A percentile compares a stretch with the other conserved stretches of the same genome.
Conservation (phyloP, 2,797 vertebrate species). For the Pipistrellus pygmaeus region DNA sequence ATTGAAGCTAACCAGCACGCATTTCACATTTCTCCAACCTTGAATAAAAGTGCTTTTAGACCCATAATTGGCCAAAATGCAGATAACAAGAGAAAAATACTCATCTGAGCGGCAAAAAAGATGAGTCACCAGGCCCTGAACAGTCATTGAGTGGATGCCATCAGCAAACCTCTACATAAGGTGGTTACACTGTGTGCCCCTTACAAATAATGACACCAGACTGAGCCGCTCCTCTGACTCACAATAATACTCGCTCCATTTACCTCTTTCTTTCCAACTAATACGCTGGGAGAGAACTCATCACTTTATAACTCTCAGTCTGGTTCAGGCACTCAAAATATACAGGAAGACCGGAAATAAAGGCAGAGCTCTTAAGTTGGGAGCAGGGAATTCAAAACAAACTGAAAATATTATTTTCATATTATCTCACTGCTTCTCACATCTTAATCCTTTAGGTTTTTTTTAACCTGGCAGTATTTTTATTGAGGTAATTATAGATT, state of each 20-base stretch:
- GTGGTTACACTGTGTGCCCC: neutral
- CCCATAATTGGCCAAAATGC: neutral
- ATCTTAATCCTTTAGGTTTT: neutral
- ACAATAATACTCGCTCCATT: neutral
- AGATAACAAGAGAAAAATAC: neutral
- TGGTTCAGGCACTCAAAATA: neutral
- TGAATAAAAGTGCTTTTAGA: slow-evolving; percentile 42
- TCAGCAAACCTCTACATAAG: neutral
- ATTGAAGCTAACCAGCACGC: slow-evolving; percentile 1
- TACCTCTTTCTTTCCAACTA: slow-evolving; percentile 14
- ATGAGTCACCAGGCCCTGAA: neutral
- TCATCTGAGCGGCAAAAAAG: slow-evolving; percentile 7
- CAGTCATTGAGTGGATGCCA: neutral
- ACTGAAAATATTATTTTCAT: neutral
- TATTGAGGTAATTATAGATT: neutral
- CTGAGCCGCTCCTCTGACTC: neutral
- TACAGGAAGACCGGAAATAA: neutral
- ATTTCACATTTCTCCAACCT: slow-evolving; percentile 10
- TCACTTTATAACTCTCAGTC: neutral
- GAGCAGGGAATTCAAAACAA: slow-evolving; percentile 13
- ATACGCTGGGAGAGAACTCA: neutral
- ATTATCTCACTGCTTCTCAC: slow-evolving; percentile 11
- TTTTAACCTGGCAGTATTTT: slow-evolving; percentile 1
- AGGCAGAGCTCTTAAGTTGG: neutral
- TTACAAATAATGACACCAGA: neutral